Base-by-base conservation (phyloP, 2,113 vertebrate genomes). In the Callospermophilus lateralis region DNA sequence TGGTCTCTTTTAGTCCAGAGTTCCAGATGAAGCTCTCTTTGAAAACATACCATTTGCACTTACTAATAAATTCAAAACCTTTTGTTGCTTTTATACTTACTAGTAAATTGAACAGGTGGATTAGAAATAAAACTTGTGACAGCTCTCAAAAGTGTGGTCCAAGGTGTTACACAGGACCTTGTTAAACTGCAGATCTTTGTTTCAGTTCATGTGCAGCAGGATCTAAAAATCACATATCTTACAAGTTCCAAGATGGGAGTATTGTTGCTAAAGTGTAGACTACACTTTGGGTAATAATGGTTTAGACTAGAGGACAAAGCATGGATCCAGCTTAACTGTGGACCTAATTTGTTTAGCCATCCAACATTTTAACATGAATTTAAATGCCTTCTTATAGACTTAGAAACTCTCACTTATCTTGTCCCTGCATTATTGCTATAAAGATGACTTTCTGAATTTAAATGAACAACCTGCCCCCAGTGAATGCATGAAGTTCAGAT, bases 41-140 rank as follows among this genome's bases (percentile, higher is more conserved):
- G 53, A 86, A 32, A 80, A 4, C 4, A 15, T 65, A 55, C 2
- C 30, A 61, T 94, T 84, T 79, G 8, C 48, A 61, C 15, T 88
- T 85, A 58, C 53, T 90, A 94, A 86, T 77, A 90, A 39, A 67
- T 39, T 88, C 24, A 93, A 84, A 32, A 81, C 8, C 5, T 74
- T 80, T 58, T 65, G 19, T 76, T 48, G 3, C 30, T 55, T 94
- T 80, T 84, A 8, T 37, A 67, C 15, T 88, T 85, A 51, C 45
- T 90, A 94, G 85, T 73, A 90, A 48, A 67, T 39, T 90, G 24
- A 90, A 1, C 53, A 13, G 39, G 12, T 74, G 7, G 19, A 30
- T 74, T 81, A 58, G 19, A 94, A 95, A n/a, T 87, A 81, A 90
- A 93, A 85, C 22, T 19, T 37, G 8, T 51, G 9, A 51, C 32